phyloP scores from a whole-genome alignment of 2,888 invertebrate species.

The Amphipyra berbera region DNA sequence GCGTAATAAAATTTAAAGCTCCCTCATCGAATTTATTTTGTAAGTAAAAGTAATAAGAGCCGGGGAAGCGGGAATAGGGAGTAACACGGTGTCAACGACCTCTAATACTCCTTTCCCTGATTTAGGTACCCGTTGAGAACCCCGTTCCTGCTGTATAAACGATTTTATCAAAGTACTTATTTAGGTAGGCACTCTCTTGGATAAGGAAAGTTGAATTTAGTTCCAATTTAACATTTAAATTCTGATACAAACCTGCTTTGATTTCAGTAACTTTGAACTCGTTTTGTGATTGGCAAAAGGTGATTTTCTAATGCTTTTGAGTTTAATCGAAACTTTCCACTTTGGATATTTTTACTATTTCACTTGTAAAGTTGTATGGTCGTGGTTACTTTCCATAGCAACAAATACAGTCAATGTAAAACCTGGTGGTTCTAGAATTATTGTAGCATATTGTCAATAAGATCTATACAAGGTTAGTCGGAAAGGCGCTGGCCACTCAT shows the following conservation, averaged over 20 bases:
- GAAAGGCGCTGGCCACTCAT: no score
- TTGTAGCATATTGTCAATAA: no score
- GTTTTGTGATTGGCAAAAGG: no score
- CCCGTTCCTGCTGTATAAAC: slow-evolving; percentile 13
- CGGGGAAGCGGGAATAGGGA: slow-evolving; percentile 9
- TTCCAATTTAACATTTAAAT: no score
- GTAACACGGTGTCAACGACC: slow-evolving; percentile 36
- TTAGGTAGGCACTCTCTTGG: background rate
- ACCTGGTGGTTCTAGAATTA: no score
- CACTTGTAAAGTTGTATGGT: no score
- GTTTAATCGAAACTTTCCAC: no score
- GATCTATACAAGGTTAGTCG: no score
- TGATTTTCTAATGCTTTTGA: no score
- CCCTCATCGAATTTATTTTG: slow-evolving; percentile 38
- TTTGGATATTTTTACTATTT: no score
- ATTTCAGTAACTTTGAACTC: background rate
- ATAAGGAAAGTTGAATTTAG: background rate
- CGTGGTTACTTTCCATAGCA: no score
- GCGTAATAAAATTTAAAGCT: slow-evolving; percentile 40
- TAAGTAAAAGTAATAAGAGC: slow-evolving; percentile 25
- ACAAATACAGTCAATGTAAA: no score
- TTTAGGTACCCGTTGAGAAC: slow-evolving; percentile 22
- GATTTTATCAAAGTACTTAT: slow-evolving; percentile 19
- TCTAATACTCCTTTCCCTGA: slow-evolving; percentile 33
- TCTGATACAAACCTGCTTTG: background rate